Conservation (phyloP, 1,140 invertebrate genomes). For the Zaprionus tsacasi region DNA sequence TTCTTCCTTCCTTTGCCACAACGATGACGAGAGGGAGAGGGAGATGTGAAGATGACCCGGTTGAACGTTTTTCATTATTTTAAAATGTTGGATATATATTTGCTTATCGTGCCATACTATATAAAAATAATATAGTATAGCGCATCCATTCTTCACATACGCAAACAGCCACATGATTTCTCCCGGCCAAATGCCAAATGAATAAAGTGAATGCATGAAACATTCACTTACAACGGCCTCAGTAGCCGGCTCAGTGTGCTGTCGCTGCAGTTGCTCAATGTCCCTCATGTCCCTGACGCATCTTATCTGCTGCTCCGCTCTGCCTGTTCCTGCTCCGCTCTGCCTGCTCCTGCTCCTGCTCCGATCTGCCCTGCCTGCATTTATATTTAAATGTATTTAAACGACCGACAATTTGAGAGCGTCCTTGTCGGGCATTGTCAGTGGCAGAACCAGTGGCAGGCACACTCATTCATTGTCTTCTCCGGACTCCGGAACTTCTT, state of each 20-base stretch:
- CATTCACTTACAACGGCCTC: conserved; percentile 64
- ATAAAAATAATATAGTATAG: background rate
- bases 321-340: background rate
- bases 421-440: conserved; percentile 63
- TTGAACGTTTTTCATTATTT: conserved; percentile 67
- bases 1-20: conserved; percentile 51
- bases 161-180: conserved; percentile 44
- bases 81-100: conserved; percentile 80
- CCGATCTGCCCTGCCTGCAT: conserved; percentile 59
- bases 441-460: conserved; percentile 21
- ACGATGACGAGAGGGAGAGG: background rate
- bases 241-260: conserved; percentile 11
- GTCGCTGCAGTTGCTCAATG: conserved; percentile 41
- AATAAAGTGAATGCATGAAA: conserved; percentile 75
- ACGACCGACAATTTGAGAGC: conserved; percentile 81
- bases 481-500: conserved; percentile 1
- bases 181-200: conserved; percentile 51
- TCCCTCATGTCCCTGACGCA: conserved; percentile 30
- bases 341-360: conserved; percentile 6
- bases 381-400: conserved; percentile 83
- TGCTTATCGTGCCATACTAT: conserved; percentile 59
- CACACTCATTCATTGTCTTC: conserved; percentile 74
- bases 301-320: conserved; percentile 54
- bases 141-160: background rate
- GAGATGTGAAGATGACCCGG: conserved; percentile 22